Base-by-base conservation (phyloP, 1,140 invertebrate genomes). In the Zelostemma sp. region DNA sequence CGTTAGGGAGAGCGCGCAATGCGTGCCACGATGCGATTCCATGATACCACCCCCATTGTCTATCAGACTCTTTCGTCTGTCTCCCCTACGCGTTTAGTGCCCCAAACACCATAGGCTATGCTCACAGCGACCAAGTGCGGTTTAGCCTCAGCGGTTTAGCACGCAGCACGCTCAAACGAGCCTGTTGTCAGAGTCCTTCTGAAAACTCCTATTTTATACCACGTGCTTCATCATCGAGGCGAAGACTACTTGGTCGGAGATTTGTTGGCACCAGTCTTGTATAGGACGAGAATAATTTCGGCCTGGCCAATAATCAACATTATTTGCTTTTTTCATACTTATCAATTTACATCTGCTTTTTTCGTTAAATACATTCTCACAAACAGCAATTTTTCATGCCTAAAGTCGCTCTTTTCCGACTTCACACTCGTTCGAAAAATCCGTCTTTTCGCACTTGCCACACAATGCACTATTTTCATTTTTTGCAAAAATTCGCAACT, bases 21-120 rank as follows among this genome's bases (percentile, higher is more conserved):
- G 77, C 76, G 77, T 81, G 74, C 76, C 76, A 76, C 76, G 75
- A 81, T 72, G 79, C 78, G 78, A 80, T 80, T 80, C 71, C 75
- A 76, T 68, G 80, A 82, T 83, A 79, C 73, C 76, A 73, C 80
- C 75, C 79, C 76, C 75, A 83, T 83, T 83, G 81, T 83, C 80
- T 82, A 77, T 74, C 74, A 69, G 59, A 72, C 65, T 40, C 59
- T 69, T 63, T 43, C 68, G 66, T 72, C 48, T 65, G 25, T 62
- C 65, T 66, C 58, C 33, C 55, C 59, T 40, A 18, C 59, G 49
- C 40, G 68, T 74, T 70, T 72, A 56, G 65, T 70, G 60, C 66
- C 57, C 63, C 59, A 55, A 59, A 56, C 56, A 53, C 61, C 57
- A 54, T 51, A 63, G 58, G 49, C 54, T 68, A 58, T 57, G 68